Conservation (phyloP, 1,140 invertebrate genomes). For the Trachymyrmex septentrionalis region DNA sequence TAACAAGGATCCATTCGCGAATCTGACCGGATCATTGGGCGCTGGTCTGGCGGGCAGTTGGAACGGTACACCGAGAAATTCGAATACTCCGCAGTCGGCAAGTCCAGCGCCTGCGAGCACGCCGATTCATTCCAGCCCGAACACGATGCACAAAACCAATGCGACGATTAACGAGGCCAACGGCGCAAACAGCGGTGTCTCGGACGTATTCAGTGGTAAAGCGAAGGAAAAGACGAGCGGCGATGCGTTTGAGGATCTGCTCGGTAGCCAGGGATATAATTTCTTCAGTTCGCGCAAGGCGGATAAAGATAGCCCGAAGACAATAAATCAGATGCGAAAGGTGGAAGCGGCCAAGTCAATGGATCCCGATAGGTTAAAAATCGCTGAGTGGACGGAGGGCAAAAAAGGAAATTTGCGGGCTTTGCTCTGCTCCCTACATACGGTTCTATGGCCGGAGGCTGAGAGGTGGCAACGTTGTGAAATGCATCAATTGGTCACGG, state of each 20-base stretch:
- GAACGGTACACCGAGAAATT: constrained; percentile 84
- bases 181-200: constrained; percentile 9
- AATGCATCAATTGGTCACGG: constrained; percentile 96
- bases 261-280: constrained; percentile 95
- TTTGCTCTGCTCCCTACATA: constrained; percentile 96
- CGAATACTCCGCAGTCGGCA: constrained; percentile 83
- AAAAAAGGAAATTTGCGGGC: constrained; percentile 99
- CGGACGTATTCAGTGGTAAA: constrained; percentile 78
- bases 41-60: constrained; percentile 83
- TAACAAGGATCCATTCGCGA: constrained; percentile 87
- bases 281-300: constrained; percentile 88
- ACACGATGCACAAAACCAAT: constrained; percentile 81
- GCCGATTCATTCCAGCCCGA: constrained; percentile 82
- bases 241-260: constrained; percentile 96
- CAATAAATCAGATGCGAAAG: constrained; percentile 97
- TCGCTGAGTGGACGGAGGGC: constrained; percentile 95
- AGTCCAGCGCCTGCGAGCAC: constrained; percentile 83
- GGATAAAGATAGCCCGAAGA: constrained; percentile 93
- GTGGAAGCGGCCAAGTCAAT: constrained; percentile 94
- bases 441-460: constrained; percentile 97
- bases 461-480: constrained; percentile 95
- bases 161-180: constrained; percentile 52
- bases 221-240: constrained; percentile 84
- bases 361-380: constrained; percentile 96
- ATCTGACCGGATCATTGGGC: constrained; percentile 84